phyloP scores from a whole-genome alignment of 2,888 invertebrate genomes.

The Andrena haemorrhoa region DNA sequence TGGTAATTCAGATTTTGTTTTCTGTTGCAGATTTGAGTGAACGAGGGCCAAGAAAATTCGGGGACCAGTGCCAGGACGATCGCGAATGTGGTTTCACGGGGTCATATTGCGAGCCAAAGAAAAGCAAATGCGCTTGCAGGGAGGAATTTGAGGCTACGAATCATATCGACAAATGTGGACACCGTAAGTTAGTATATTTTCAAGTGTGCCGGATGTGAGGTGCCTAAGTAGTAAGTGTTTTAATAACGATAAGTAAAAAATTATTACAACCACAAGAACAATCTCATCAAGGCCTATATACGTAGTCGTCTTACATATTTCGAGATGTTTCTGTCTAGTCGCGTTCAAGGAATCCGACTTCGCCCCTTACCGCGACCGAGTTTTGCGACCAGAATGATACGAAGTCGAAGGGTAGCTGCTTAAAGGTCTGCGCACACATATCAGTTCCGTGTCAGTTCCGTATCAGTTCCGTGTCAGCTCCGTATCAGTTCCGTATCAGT shows the following conservation, averaged over 20 bases:
- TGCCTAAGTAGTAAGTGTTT: neutral
- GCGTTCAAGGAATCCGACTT: slow-evolving; percentile 25
- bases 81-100: slow-evolving; percentile 91
- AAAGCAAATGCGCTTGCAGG: slow-evolving; percentile 90
- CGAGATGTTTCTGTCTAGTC: slow-evolving; percentile 20
- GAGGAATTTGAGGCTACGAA: slow-evolving; percentile 91
- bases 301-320: neutral
- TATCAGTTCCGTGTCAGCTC: no score
- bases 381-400: slow-evolving; percentile 46
- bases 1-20: slow-evolving; percentile 8
- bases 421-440: neutral
- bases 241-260: neutral
- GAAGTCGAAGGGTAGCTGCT: slow-evolving; percentile 39
- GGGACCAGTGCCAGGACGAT: slow-evolving; percentile 90
- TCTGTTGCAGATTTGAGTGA: slow-evolving; percentile 85
- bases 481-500: no score
- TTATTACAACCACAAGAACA: neutral
- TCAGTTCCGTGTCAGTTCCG: no score
- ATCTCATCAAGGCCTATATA: neutral
- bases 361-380: slow-evolving; percentile 5
- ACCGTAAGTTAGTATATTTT: slow-evolving; percentile 87
- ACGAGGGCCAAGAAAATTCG: slow-evolving; percentile 89
- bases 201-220: neutral
- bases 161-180: slow-evolving; percentile 94
- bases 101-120: slow-evolving; percentile 90